Percentiles rank a stretch among this genome's conserved stretches.
phyloP scores from a whole-genome alignment of 1,140 invertebrate genomes.

The Portunus trituberculatus region DNA sequence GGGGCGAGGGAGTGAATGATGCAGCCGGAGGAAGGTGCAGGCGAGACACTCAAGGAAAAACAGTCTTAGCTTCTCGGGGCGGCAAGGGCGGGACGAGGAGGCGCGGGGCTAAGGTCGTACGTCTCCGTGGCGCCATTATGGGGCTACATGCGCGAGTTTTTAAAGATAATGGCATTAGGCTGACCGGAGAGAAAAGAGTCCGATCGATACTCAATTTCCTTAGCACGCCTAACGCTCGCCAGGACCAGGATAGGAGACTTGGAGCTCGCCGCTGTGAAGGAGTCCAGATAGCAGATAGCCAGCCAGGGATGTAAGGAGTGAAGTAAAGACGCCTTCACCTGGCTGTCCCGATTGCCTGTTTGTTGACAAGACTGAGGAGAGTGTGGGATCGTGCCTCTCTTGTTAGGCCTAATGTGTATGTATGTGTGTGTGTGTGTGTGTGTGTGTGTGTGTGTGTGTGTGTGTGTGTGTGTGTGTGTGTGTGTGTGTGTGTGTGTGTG shows the following conservation, averaged over 20 bases:
- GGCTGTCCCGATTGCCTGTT: too few species aligned
- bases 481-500: constrained; percentile 3
- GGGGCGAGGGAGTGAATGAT: not conserved
- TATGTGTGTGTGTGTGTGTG: constrained; percentile 34
- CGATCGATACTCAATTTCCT: constrained; percentile 70
- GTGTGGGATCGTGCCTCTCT: too few species aligned
- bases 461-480: not conserved
- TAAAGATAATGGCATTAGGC: constrained; percentile 70
- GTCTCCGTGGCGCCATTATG: constrained; percentile 7
- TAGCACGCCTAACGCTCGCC: constrained; percentile 50
- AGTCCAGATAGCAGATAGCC: not conserved
- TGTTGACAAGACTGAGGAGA: too few species aligned
- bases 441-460: not conserved
- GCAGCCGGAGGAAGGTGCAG: not conserved
- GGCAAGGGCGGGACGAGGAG: not conserved
- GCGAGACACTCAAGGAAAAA: not conserved
- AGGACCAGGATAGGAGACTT: constrained; percentile 1
- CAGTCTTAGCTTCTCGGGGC: not conserved
- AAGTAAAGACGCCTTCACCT: not conserved
- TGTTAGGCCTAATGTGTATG: not conserved
- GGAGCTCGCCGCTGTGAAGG: not conserved
- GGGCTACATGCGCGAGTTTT: constrained; percentile 66
- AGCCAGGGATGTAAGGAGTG: not conserved
- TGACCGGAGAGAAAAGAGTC: constrained; percentile 62
- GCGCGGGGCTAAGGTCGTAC: not conserved